Base-by-base conservation (phyloP, 2,888 invertebrate genomes). In the Mesoligia furuncula region DNA sequence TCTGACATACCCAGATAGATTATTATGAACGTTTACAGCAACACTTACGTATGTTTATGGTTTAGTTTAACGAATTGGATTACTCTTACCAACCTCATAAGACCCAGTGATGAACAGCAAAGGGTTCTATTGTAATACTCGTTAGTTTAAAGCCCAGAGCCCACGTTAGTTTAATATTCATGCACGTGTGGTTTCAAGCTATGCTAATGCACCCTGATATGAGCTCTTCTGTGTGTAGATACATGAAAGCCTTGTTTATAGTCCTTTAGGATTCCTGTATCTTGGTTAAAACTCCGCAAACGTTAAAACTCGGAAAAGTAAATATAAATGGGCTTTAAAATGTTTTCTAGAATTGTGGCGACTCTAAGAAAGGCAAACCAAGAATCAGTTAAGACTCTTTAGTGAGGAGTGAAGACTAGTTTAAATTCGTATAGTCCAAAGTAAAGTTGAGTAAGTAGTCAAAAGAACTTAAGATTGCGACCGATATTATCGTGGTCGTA, bases 161-260 rank as follows among this genome's bases (percentile, higher is more conserved):
- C 36, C 17, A 42, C 1, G 11, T 7, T 13, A 45, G 17, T 73
- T 67, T 73, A 64, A 42, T 69, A 75, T 75, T 62, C 66, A 81
- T 73, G 62, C 69, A 78, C 27, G 20, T 66, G 81, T 57, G 73
- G 73, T 75, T 69, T 57, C 61, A 65, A 74, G 73, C 31, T 75
- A 73, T 61, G 59, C 31, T 79, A 73, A 64, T 76, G 68, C 65
- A 76, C 45, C 51, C 51, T 81, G 42, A 64, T 85, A 85, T 73
- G 69, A 75, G 69, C 72, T 81, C 7, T 24, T 59, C 9, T 39
- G 42, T 42, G 20, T 36, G 57, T 73, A 77, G 67, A 78, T 85
- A 78, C 67, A 77, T 65, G 39, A 75, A 75, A 62, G 36, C 48
- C 36, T 20, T 36, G 45, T 45, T 84, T 75, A 73, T 57, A 51